phyloP scores from a whole-genome alignment of 2,113 vertebrate species.

The Calyptommatus sinebrachiatus region DNA sequence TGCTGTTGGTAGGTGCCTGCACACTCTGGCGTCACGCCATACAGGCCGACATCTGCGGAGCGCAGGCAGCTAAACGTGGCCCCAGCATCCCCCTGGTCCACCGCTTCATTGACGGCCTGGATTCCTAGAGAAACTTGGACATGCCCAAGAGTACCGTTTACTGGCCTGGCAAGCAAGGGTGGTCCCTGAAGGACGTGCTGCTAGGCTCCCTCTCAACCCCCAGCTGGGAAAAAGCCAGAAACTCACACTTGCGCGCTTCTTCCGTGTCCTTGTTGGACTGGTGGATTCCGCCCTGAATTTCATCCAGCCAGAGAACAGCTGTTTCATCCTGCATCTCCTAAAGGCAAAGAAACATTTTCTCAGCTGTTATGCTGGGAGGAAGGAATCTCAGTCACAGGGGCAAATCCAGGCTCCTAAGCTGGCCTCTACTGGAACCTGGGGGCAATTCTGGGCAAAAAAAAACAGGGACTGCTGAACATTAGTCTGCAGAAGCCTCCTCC shows the following conservation, averaged over 20 bases:
- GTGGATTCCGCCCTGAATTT: constrained; percentile 90
- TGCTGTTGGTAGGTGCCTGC: constrained; percentile 84
- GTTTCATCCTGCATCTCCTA: constrained; percentile 94
- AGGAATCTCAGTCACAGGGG: background rate
- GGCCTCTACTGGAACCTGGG: too few relatives aligned
- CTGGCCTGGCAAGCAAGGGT: background rate
- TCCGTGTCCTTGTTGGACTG: constrained; percentile 88
- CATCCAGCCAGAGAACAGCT: constrained; percentile 95
- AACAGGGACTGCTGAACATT: too few relatives aligned
- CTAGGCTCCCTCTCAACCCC: background rate
- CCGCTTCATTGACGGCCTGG: constrained; percentile 87
- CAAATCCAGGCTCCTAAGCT: too few relatives aligned
- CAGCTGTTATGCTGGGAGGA: background rate
- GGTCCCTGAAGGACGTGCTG: background rate
- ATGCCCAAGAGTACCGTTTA: background rate
- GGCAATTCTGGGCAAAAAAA: too few relatives aligned
- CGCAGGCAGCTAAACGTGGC: constrained; percentile 83
- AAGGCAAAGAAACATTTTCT: constrained; percentile 1
- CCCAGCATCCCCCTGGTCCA: constrained; percentile 76
- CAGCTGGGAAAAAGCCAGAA: background rate
- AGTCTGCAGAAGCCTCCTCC: too few relatives aligned
- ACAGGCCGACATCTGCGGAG: constrained; percentile 82
- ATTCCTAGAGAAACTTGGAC: constrained; percentile 87
- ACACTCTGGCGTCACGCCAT: constrained; percentile 92
- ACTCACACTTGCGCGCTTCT: constrained; percentile 88